Conservation (phyloP, 2,113 vertebrate genomes). For the Pica pica region DNA sequence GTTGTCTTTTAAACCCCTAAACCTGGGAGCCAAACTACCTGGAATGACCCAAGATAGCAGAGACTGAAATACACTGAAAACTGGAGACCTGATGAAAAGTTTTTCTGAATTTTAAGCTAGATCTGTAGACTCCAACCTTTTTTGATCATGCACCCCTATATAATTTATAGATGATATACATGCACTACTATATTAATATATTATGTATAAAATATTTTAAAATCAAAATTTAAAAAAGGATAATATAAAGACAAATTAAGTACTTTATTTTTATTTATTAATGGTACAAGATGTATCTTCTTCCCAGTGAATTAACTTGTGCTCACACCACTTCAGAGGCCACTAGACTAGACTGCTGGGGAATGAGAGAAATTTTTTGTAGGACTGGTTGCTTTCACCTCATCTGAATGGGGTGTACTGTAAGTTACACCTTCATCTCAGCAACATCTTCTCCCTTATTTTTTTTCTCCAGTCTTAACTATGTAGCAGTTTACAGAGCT, state of each 20-base stretch:
- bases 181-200: not conserved
- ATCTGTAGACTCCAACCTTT: not conserved
- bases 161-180: not conserved
- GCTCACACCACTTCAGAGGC: not conserved
- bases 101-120: not conserved
- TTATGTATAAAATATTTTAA: not conserved
- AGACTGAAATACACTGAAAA: not conserved
- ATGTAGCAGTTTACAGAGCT: not conserved
- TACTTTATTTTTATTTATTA: not conserved
- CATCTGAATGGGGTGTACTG: not conserved
- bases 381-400: not conserved
- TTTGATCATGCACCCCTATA: not conserved
- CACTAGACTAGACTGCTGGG: not conserved
- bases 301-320: not conserved
- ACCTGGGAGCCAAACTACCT: not conserved
- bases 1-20: not conserved
- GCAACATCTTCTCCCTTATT: not conserved
- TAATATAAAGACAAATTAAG: not conserved
- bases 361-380: not conserved
- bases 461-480: not conserved
- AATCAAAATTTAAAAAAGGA: not conserved
- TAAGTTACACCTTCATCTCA: not conserved
- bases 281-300: not conserved
- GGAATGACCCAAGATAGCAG: not conserved
- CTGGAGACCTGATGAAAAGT: not conserved